A percentile compares a stretch with the other conserved stretches of the same genome.
Conservation (phyloP, 2,113 vertebrate species). For the Phrynosoma platyrhinos region DNA sequence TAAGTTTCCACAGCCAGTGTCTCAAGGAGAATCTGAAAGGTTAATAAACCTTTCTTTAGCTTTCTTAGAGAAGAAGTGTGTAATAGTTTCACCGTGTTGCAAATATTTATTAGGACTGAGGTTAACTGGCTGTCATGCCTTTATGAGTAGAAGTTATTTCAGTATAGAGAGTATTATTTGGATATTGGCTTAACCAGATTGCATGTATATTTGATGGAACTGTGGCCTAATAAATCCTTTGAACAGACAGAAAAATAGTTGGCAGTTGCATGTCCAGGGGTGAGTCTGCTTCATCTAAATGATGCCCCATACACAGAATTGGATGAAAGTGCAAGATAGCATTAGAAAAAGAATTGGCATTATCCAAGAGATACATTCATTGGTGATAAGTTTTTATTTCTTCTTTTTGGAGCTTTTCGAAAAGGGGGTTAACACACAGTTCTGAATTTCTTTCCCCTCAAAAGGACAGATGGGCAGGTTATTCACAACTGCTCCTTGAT, state of each 20-base stretch:
- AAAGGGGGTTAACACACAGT: neutral
- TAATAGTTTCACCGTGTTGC: neutral
- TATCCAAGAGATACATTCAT: constrained; percentile 27
- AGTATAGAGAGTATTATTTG: neutral
- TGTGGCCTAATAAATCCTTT: neutral
- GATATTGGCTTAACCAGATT: neutral
- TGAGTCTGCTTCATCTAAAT: too few relatives aligned
- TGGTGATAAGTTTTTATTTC: neutral
- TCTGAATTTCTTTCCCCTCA: neutral
- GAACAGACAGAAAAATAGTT: neutral
- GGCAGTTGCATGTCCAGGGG: neutral
- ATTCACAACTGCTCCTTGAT: constrained; percentile 22
- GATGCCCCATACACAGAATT: too few relatives aligned
- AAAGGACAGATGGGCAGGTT: constrained; percentile 3
- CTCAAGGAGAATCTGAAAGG: neutral
- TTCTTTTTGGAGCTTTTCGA: neutral
- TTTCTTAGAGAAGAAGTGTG: neutral
- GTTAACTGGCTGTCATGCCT: neutral
- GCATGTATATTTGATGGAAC: neutral
- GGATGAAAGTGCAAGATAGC: neutral
- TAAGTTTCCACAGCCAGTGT: neutral
- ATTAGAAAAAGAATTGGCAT: neutral
- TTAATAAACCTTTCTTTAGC: neutral
- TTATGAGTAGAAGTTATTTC: neutral
- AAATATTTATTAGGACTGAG: neutral